These are phyloP conservation scores for Sebastiscus tertius DNA, from an alignment of 2,797 vertebrate species.

Conservation along the genomic window DNA sequence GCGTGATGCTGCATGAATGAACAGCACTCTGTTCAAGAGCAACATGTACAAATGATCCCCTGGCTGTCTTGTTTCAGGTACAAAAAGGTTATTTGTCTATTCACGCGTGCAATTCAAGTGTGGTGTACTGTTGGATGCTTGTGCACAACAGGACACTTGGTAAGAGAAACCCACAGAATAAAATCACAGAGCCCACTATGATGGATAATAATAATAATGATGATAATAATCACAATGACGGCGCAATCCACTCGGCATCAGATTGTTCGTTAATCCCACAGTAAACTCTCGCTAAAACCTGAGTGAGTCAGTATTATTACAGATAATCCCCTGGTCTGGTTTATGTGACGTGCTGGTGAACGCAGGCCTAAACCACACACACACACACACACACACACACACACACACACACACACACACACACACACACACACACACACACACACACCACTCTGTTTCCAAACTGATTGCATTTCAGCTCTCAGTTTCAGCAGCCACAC, in stretches of 20 bases:
- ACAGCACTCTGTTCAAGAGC: neutral
- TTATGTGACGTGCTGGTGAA: constrained; percentile 49
- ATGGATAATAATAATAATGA: constrained; percentile 28
- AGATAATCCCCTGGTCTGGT: constrained; percentile 71
- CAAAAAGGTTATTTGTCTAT: neutral
- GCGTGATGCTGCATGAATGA: neutral
- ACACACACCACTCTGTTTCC: constrained; percentile 7
- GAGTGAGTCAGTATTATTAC: constrained; percentile 68
- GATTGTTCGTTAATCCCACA: constrained; percentile 70
- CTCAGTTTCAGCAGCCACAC: constrained; percentile 56
- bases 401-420: neutral
- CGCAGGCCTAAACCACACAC: neutral
- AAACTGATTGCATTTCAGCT: constrained; percentile 49
- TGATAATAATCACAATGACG: constrained; percentile 60
- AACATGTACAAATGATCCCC: neutral
- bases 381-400: neutral
- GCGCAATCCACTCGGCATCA: constrained; percentile 66
- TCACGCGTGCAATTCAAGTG: neutral
- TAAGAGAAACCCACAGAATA: constrained; percentile 12
- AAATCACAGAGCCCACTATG: constrained; percentile 10
- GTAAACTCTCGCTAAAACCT: constrained; percentile 70
- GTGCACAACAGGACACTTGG: constrained; percentile 12
- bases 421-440: neutral
- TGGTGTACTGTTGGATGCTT: neutral
- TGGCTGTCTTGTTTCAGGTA: neutral